A percentile compares a stretch with the other conserved stretches of the same genome.
Evolutionary conservation across 1,140 invertebrate species (phyloP).

Genomic region (Drosophila micromelanica): DNA sequence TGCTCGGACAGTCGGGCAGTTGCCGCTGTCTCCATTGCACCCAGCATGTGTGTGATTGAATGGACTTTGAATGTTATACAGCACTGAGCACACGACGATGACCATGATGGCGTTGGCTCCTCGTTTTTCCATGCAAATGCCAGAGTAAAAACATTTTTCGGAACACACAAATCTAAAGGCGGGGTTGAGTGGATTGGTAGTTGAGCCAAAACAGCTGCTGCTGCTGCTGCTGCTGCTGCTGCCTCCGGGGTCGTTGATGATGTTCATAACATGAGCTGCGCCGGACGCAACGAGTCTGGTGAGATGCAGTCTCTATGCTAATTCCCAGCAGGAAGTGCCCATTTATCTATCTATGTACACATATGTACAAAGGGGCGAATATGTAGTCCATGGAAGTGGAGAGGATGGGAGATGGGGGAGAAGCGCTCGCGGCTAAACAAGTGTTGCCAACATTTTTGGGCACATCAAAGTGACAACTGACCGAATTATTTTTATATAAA

Average conservation of each 20-base stretch:
- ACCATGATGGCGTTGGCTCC: constrained; percentile 56
- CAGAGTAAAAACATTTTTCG: constrained; percentile 69
- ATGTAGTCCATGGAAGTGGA: background rate
- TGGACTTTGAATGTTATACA: constrained; percentile 73
- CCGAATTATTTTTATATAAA: constrained; percentile 57
- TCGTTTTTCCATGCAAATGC: constrained; percentile 73
- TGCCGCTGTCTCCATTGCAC: constrained; percentile 25
- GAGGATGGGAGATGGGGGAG: constrained; percentile 9
- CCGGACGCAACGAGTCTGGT: constrained; percentile 34
- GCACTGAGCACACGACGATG: constrained; percentile 48
- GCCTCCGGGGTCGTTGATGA: constrained; percentile 61
- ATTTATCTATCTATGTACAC: constrained; percentile 12
- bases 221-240: constrained; percentile 25
- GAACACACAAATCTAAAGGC: constrained; percentile 72
- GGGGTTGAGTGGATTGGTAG: constrained; percentile 1
- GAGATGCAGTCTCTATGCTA: constrained; percentile 65
- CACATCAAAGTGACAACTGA: constrained; percentile 76
- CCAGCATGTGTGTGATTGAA: constrained; percentile 63
- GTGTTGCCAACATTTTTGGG: constrained; percentile 47
- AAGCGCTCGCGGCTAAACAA: constrained; percentile 67
- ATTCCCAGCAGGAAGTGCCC: constrained; percentile 69
- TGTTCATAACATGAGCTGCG: constrained; percentile 69
- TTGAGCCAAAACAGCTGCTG: constrained; percentile 22
- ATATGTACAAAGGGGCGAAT: background rate
- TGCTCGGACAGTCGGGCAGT: constrained; percentile 37